These are phyloP conservation scores for Phylloscopus trochilus DNA, from an alignment of 2,113 vertebrate genomes.

Conservation along the genomic window DNA sequence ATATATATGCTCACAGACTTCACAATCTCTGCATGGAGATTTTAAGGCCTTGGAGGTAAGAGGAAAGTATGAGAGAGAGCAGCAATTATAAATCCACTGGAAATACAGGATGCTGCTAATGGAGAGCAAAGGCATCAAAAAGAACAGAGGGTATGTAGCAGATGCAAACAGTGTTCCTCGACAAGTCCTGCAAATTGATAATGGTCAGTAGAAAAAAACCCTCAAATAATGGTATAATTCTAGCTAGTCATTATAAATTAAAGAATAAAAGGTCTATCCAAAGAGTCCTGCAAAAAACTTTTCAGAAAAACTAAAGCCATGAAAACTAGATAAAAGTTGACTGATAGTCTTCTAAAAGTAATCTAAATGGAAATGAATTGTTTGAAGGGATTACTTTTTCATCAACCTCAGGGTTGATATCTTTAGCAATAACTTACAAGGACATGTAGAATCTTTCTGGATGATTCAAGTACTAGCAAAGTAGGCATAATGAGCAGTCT, in stretches of 20 bases:
- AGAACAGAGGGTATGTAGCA: neutral
- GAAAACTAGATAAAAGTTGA: neutral
- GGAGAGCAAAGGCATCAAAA: neutral
- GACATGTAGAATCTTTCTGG: neutral
- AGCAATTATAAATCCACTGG: neutral
- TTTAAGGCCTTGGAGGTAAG: neutral
- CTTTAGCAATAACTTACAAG: neutral
- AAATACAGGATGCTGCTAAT: neutral
- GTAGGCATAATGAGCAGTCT: neutral
- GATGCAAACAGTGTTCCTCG: neutral
- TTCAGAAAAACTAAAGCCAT: neutral
- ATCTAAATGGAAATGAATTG: neutral
- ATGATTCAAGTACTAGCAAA: neutral
- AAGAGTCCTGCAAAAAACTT: neutral
- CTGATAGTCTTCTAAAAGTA: neutral
- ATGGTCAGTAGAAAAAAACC: neutral
- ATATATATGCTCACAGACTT: neutral
- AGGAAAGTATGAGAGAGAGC: neutral
- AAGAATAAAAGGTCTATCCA: neutral
- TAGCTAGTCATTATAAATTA: neutral
- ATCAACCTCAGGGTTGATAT: neutral
- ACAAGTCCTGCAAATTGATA: neutral
- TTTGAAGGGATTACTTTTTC: neutral
- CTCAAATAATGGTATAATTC: neutral
- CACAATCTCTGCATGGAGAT: neutral